Evolutionary conservation across 35 echinoderm and acorn worm genomes (phyloP).

Genomic region (Acanthaster planci): DNA sequence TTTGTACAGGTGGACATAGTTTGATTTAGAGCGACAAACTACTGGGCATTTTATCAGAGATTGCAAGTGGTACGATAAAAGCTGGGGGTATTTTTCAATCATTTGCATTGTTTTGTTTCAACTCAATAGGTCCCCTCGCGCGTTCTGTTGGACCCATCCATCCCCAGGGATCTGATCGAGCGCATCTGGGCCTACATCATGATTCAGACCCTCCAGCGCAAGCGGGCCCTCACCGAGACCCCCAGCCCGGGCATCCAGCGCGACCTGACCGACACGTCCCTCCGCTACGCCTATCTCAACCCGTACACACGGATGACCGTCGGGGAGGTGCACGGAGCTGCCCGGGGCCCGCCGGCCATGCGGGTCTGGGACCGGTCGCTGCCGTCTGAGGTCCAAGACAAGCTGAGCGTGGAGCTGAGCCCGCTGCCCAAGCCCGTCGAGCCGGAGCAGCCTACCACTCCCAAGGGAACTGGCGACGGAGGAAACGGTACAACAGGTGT

Average conservation of each 20-base stretch:
- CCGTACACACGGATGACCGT: neutral
- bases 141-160: conserved; percentile 45
- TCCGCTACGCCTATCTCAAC: conserved; percentile 42
- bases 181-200: conserved; percentile 88
- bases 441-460: neutral
- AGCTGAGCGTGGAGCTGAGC: neutral
- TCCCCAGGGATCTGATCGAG: conserved; percentile 63
- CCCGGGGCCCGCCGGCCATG: neutral
- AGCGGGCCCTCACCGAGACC: conserved; percentile 48
- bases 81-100: too few relatives aligned
- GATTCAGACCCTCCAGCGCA: conserved; percentile 53
- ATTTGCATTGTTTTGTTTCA: neutral
- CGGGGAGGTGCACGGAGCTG: neutral
- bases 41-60: too few relatives aligned
- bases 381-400: neutral
- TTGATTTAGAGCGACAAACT: too few relatives aligned
- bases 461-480: neutral
- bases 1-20: too few relatives aligned
- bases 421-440: neutral
- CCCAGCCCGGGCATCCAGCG: conserved; percentile 9
- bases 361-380: neutral
- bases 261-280: conserved; percentile 60
- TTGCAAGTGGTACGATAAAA: too few relatives aligned
- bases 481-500: neutral
- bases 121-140: conserved; percentile 37